Evolutionary conservation across 1,140 invertebrate species (phyloP).

Genomic region (Eubasilissa regina): DNA sequence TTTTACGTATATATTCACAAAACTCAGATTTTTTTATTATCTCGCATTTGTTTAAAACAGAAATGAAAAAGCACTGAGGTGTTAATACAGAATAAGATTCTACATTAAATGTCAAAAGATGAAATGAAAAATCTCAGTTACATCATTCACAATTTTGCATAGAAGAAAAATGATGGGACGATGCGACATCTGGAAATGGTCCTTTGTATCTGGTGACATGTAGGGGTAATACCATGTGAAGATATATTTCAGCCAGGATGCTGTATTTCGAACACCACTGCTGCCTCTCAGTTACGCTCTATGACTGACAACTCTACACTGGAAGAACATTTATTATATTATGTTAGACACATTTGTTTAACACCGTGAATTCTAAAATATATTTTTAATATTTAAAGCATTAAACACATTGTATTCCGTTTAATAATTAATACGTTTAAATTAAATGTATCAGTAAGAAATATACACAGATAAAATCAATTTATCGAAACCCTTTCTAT

Average conservation of each 20-base stretch:
- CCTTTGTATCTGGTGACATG: slow-evolving; percentile 41
- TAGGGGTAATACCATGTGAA: slow-evolving; percentile 36
- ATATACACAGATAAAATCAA: too few relatives aligned
- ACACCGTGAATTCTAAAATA: too few relatives aligned
- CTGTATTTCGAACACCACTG: slow-evolving; percentile 12
- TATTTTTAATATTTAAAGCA: too few relatives aligned
- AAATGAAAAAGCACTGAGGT: too few relatives aligned
- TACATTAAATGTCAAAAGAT: slow-evolving; percentile 19
- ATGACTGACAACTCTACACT: slow-evolving; percentile 35
- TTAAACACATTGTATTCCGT: too few relatives aligned
- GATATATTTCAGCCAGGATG: slow-evolving; percentile 39
- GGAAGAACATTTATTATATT: slow-evolving; percentile 31
- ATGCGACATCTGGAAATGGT: slow-evolving; percentile 46
- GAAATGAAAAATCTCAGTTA: slow-evolving; percentile 40
- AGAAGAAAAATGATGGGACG: slow-evolving; percentile 27
- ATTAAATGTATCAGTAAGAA: too few relatives aligned
- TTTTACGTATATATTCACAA: too few relatives aligned
- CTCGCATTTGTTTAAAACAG: too few relatives aligned
- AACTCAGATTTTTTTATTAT: too few relatives aligned
- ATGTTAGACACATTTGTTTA: neutral
- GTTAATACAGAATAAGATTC: neutral
- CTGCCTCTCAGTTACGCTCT: neutral
- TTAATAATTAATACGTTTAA: too few relatives aligned
- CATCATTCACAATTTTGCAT: slow-evolving; percentile 28
- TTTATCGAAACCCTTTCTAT: too few relatives aligned